Conservation (phyloP, 2,888 invertebrate genomes). For the Lepidonotus clava region DNA sequence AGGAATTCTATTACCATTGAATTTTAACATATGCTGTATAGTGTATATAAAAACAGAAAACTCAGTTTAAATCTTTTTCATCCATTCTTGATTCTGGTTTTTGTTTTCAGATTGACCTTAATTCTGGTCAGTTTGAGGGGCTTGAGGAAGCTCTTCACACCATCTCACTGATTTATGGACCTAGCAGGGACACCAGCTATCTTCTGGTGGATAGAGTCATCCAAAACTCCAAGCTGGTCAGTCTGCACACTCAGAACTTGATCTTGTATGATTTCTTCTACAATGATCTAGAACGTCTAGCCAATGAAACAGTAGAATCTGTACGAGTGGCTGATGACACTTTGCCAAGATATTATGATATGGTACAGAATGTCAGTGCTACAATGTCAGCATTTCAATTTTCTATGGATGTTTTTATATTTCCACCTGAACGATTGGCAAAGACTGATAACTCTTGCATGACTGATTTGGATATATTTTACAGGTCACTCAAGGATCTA, state of each 20-base stretch:
- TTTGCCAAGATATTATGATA: conserved; percentile 1
- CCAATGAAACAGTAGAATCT: background rate
- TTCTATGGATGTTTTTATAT: background rate
- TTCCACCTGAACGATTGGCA: conserved; percentile 28
- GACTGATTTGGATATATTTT: background rate
- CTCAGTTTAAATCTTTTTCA: too few relatives aligned
- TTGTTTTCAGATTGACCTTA: background rate
- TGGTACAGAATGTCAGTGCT: background rate
- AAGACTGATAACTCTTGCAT: background rate
- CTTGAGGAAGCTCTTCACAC: background rate
- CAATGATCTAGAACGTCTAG: background rate
- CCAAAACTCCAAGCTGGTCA: conserved; percentile 47
- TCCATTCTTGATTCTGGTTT: too few relatives aligned
- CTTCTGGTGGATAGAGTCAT: conserved; percentile 30
- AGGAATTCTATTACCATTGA: too few relatives aligned
- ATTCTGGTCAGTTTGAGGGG: conserved; percentile 17
- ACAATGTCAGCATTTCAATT: background rate
- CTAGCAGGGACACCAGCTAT: conserved; percentile 36
- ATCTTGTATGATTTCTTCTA: conserved; percentile 20
- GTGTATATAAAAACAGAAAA: too few relatives aligned
- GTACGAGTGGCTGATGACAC: background rate
- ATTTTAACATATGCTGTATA: too few relatives aligned
- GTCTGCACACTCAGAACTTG: conserved; percentile 43
- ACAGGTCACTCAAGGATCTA: background rate
- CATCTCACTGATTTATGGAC: conserved; percentile 2